Evolutionary conservation across 2,113 vertebrate species (phyloP).

Genomic region (Rhinichthys klamathensis): DNA sequence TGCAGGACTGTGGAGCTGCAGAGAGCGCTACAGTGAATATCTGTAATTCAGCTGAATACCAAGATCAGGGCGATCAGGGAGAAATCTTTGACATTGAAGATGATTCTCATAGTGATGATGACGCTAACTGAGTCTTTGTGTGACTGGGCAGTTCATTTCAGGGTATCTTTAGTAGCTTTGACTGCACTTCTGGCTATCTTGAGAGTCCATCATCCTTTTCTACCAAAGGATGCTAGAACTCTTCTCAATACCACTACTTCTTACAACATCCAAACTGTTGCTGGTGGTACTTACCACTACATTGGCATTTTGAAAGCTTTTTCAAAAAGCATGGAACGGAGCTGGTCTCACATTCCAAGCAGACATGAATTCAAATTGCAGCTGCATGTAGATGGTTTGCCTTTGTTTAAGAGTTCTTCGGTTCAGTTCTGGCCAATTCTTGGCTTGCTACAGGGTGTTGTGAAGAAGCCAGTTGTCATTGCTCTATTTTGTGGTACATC

Average conservation of each 20-base stretch:
- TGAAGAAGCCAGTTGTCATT: conserved; percentile 3
- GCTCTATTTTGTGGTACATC: background rate
- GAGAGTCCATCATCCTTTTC: background rate
- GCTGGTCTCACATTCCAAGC: too few species aligned
- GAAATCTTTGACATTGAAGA: conserved; percentile 1
- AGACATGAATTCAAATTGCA: too few species aligned
- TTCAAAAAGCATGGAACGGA: too few species aligned
- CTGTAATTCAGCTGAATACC: background rate
- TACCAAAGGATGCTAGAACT: conserved; percentile 14
- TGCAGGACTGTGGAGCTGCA: background rate
- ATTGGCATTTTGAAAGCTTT: too few species aligned
- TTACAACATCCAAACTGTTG: background rate
- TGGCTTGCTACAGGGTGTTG: too few species aligned
- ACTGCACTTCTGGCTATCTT: conserved; percentile 6
- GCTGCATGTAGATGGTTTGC: too few species aligned
- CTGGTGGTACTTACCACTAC: conserved; percentile 26
- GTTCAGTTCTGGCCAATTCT: too few species aligned
- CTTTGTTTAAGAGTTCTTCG: too few species aligned
- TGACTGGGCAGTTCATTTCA: conserved; percentile 1
- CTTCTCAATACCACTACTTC: conserved; percentile 5
- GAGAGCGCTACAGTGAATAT: background rate
- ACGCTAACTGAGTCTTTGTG: background rate
- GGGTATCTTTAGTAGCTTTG: background rate
- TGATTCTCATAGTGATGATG: background rate
- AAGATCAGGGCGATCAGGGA: background rate